Evolutionary conservation across 1,140 invertebrate genomes (phyloP), one percentile per base, ranked within the genome.

Genomic region (Ceratina australensis): DNA sequence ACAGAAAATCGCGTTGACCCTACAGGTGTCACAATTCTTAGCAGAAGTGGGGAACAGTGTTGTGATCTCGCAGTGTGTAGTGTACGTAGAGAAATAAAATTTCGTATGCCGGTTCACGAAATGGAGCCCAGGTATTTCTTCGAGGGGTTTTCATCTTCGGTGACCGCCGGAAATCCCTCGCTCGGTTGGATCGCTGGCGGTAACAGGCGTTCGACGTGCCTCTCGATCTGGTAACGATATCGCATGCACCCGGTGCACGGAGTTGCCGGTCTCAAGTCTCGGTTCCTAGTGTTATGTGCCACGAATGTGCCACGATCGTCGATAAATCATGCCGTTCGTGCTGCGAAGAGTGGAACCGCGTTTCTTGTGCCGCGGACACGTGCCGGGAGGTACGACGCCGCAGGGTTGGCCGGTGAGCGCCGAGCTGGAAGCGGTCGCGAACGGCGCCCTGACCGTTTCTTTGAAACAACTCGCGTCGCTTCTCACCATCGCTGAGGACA

Each of bases 401-500:
- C 87, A 90, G 80, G 86, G 87, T 72, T 91, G 91, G 87, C 89
- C 90, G 71, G 89, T 92, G 60, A 92, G 91, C 60, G 91, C 92
- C 79, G 93, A 93, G 84, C 87, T 93, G 74, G 92, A 92, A 73
- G 91, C 92, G 24, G 92, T 93, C 49, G 90, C 92, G 60, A 93
- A 94, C 79, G 93, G 93, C 24, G 92, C 93, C 49, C 87, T 94
- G 26, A 89, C 93, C 33, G 91, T 89, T 61, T 92, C 92, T 50
- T 88, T 94, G 60, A 92, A 92, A 72, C 93, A 94, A 86, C 87
- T 94, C 68, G 93, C 93, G 3, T 93, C 93, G 47, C 78, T 94
- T 49, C 91, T 94, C 20, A 84, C 90, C 74, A 89, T 89, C 77
- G 93, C 94, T 24, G 93, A 94, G 86, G 93, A 93, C 79, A 91